phyloP scores from a whole-genome alignment of 2,113 vertebrate genomes.

The Gnathonemus longibarbis region DNA sequence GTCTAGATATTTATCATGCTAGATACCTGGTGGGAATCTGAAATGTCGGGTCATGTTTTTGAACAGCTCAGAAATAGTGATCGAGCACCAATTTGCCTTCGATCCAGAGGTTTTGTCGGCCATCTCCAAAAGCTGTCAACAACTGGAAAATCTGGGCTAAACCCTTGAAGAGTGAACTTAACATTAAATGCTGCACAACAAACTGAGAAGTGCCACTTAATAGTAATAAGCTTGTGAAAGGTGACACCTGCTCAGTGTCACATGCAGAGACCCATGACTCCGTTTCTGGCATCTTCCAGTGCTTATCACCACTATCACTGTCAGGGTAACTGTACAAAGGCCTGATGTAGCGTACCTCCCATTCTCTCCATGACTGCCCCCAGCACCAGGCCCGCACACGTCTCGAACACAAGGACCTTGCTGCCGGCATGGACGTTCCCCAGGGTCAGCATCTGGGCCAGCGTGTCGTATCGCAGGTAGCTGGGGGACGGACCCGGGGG shows the following conservation, averaged over 20 bases:
- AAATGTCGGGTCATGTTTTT: too few species aligned
- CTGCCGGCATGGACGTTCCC: constrained; percentile 86
- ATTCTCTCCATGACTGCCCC: constrained; percentile 91
- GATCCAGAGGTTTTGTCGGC: too few species aligned
- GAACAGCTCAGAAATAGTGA: too few species aligned
- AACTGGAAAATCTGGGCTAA: too few species aligned
- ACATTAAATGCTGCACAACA: too few species aligned
- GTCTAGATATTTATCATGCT: too few species aligned
- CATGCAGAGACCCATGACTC: background rate
- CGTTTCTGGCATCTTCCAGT: background rate
- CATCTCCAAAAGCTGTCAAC: too few species aligned
- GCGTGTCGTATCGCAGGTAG: constrained; percentile 85
- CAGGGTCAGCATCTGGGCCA: constrained; percentile 87
- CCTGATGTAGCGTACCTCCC: constrained; percentile 75
- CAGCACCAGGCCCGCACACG: constrained; percentile 84
- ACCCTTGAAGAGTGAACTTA: too few species aligned
- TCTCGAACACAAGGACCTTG: constrained; percentile 91
- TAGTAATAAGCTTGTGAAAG: background rate
- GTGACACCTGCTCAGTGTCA: background rate
- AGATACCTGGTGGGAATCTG: too few species aligned
- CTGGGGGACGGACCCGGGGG: constrained; percentile 45
- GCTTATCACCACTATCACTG: background rate
- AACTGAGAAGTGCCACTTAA: too few species aligned
- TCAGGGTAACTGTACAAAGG: background rate
- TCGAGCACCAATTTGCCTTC: too few species aligned